A percentile compares a stretch with the other conserved stretches of the same genome.
Evolutionary conservation across 2,888 invertebrate genomes (phyloP).

Genomic region (Microctonus brassicae): DNA sequence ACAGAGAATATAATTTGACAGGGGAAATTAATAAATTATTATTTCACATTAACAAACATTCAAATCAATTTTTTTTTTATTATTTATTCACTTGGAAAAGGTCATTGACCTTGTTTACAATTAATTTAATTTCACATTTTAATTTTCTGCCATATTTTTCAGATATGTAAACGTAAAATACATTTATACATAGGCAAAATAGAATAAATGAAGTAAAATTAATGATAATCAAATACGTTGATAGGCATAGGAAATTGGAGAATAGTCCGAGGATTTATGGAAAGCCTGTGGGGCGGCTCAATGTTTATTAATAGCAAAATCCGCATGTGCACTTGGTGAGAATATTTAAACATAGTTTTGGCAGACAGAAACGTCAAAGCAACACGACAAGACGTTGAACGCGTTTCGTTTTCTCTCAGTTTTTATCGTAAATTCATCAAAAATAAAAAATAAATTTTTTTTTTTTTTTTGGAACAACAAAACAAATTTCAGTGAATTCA

Average conservation of each 20-base stretch:
- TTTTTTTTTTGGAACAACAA: too few relatives aligned
- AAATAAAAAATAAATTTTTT: slow-evolving; percentile 26
- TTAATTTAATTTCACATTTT: too few relatives aligned
- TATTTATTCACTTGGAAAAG: neutral
- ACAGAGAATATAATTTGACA: too few relatives aligned
- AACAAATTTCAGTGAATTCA: too few relatives aligned
- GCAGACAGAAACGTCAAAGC: slow-evolving; percentile 67
- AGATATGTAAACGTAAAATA: too few relatives aligned
- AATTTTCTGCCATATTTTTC: too few relatives aligned
- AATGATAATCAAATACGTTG: slow-evolving; percentile 45
- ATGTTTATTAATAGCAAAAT: slow-evolving; percentile 61
- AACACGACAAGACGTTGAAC: slow-evolving; percentile 62
- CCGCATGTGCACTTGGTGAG: slow-evolving; percentile 59
- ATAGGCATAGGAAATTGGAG: slow-evolving; percentile 25
- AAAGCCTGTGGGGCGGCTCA: slow-evolving; percentile 48
- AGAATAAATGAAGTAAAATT: slow-evolving; percentile 48
- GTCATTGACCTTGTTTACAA: neutral
- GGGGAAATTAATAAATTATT: too few relatives aligned
- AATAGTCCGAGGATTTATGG: slow-evolving; percentile 30
- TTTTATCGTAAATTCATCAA: neutral
- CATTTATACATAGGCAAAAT: neutral
- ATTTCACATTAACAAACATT: too few relatives aligned
- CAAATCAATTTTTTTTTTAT: neutral
- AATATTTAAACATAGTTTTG: slow-evolving; percentile 68
- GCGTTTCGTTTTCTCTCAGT: slow-evolving; percentile 37